phyloP scores from a whole-genome alignment of 2,888 invertebrate species.

The Syritta pipiens region DNA sequence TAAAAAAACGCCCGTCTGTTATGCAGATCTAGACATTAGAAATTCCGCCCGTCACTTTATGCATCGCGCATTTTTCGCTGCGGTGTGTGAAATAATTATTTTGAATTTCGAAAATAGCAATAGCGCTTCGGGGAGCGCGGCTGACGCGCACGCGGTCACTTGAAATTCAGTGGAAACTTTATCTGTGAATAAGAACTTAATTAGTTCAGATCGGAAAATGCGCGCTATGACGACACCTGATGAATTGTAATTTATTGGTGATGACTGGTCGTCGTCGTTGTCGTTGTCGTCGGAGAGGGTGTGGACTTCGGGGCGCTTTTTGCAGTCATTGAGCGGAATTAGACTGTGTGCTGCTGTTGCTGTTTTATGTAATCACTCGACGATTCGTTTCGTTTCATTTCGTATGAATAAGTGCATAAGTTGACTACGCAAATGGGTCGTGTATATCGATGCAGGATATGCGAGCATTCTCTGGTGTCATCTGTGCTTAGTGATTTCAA shows the following conservation, averaged over 20 bases:
- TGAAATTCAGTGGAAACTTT: slow-evolving; percentile 59
- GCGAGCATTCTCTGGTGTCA: slow-evolving; percentile 58
- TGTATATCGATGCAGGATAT: slow-evolving; percentile 51
- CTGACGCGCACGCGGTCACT: slow-evolving; percentile 31
- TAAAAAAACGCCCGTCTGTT: slow-evolving; percentile 66
- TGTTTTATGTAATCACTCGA: slow-evolving; percentile 54
- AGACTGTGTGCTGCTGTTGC: slow-evolving; percentile 24
- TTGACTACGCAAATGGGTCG: neutral
- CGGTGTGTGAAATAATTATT: slow-evolving; percentile 61
- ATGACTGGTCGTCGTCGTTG: too few relatives aligned
- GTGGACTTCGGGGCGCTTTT: slow-evolving; percentile 40
- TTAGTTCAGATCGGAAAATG: slow-evolving; percentile 68
- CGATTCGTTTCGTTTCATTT: too few relatives aligned
- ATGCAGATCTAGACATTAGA: slow-evolving; percentile 67
- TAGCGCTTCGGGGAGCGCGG: neutral
- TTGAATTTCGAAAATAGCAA: slow-evolving; percentile 44
- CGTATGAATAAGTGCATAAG: slow-evolving; percentile 26
- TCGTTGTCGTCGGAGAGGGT: slow-evolving; percentile 54
- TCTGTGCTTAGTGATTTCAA: slow-evolving; percentile 41
- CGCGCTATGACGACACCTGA: slow-evolving; percentile 66
- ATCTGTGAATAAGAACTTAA: slow-evolving; percentile 64
- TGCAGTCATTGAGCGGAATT: slow-evolving; percentile 51
- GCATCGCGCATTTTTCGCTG: slow-evolving; percentile 58
- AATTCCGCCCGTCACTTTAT: slow-evolving; percentile 65
- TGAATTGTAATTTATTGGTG: slow-evolving; percentile 62